Conservation (phyloP, 2,797 vertebrate genomes). For the Alexandromys oeconomus region DNA sequence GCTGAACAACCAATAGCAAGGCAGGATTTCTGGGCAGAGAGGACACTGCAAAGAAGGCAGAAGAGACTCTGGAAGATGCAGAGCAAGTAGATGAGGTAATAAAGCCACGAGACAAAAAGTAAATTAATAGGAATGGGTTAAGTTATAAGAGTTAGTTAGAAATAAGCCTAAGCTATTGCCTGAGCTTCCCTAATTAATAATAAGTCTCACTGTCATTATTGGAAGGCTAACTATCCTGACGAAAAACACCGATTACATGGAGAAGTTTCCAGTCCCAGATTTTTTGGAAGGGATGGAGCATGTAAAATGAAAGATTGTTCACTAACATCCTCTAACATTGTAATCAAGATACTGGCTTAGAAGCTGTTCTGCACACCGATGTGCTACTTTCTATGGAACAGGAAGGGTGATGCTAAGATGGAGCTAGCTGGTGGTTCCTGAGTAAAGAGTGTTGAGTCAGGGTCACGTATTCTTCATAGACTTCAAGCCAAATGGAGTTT, state of each 20-base stretch:
- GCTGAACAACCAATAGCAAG: not conserved
- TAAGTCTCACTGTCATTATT: not conserved
- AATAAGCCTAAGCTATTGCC: not conserved
- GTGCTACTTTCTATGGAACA: too few species aligned
- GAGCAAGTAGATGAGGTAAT: not conserved
- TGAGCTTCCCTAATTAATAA: not conserved
- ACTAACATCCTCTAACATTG: not conserved
- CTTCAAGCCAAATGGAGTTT: not conserved
- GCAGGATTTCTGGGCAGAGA: not conserved
- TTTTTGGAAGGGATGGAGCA: not conserved
- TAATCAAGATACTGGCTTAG: not conserved
- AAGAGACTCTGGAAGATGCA: not conserved
- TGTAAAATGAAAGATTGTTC: not conserved
- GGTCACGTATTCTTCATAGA: not conserved
- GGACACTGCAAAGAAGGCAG: not conserved
- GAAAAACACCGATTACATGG: not conserved
- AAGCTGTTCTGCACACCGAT: not conserved
- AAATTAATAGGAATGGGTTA: not conserved
- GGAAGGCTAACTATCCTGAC: not conserved
- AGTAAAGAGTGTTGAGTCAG: not conserved
- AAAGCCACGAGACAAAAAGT: not conserved
- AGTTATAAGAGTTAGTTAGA: not conserved
- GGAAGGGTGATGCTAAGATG: not conserved
- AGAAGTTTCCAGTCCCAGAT: not conserved
- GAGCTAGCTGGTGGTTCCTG: not conserved